phyloP scores from a whole-genome alignment of 1,140 invertebrate species.

The Cephus cinctus region DNA sequence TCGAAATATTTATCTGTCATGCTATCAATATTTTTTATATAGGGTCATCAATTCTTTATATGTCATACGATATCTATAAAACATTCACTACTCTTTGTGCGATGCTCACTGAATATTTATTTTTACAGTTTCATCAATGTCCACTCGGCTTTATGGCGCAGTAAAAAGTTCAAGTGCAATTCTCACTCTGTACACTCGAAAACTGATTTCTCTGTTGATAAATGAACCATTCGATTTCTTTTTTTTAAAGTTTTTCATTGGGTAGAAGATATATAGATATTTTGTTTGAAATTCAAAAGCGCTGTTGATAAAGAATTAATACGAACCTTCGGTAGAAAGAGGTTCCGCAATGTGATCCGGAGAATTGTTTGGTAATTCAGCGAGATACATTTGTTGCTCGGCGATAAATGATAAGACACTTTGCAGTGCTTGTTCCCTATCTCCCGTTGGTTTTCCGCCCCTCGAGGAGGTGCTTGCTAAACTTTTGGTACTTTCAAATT shows the following conservation, averaged over 20 bases:
- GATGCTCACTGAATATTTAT: too few species aligned
- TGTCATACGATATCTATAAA: too few species aligned
- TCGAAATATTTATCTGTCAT: not conserved
- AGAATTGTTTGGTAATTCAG: constrained; percentile 36
- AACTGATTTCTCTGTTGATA: too few species aligned
- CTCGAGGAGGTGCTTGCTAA: constrained; percentile 73
- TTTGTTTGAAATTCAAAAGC: too few species aligned
- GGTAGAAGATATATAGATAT: not conserved
- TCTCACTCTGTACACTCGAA: too few species aligned
- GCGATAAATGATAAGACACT: constrained; percentile 74
- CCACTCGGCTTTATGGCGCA: too few species aligned
- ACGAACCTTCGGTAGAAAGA: constrained; percentile 32
- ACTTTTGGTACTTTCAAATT: constrained; percentile 78
- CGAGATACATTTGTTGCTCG: constrained; percentile 71
- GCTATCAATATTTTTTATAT: too few species aligned
- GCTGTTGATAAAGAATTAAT: not conserved
- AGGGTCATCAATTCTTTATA: too few species aligned
- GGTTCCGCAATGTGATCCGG: constrained; percentile 21
- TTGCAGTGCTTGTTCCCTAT: constrained; percentile 69
- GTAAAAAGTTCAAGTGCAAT: too few species aligned
- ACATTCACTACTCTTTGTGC: too few species aligned
- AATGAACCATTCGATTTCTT: too few species aligned
- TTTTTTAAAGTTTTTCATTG: not conserved
- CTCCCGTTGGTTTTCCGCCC: constrained; percentile 58
- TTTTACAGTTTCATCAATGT: too few species aligned